Conservation (phyloP, 2,888 invertebrate species). For the Plagodis dolabraria region DNA sequence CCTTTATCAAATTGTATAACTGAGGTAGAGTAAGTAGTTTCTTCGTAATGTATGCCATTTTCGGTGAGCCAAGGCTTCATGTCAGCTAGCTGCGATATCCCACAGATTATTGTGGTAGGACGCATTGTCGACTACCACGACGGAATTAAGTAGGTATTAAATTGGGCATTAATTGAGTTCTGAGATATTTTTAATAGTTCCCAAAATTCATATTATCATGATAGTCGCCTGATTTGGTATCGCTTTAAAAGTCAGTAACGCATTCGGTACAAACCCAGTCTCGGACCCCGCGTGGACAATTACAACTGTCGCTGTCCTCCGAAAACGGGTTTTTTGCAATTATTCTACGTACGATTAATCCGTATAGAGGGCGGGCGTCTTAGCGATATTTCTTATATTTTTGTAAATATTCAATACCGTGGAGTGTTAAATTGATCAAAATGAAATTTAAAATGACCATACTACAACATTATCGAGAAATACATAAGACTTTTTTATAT, state of each 20-base stretch:
- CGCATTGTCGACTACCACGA: constrained; percentile 41
- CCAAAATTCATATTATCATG: constrained; percentile 46
- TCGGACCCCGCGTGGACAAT: constrained; percentile 4
- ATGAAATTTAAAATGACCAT: too few species aligned
- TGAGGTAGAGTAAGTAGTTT: constrained; percentile 20
- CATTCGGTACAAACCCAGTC: constrained; percentile 5
- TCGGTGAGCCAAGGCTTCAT: constrained; percentile 36
- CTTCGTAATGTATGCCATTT: constrained; percentile 34
- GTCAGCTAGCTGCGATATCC: constrained; percentile 35
- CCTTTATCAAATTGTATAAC: constrained; percentile 20
- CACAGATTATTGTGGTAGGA: constrained; percentile 42
- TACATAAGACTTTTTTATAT: too few species aligned
- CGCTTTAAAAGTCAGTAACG: constrained; percentile 30
- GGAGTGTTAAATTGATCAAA: too few species aligned
- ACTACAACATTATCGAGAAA: too few species aligned
- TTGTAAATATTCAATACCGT: constrained; percentile 30
- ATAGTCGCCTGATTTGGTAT: constrained; percentile 41
- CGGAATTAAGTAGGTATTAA: constrained; percentile 39
- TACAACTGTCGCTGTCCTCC: background rate
- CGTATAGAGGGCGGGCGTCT: constrained; percentile 27
- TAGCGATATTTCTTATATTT: constrained; percentile 28
- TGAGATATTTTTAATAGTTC: constrained; percentile 46
- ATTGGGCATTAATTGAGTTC: constrained; percentile 43
- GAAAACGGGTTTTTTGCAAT: constrained; percentile 5
- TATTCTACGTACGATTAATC: constrained; percentile 25